phyloP scores from a whole-genome alignment of 35 echinoderm and acorn worm species.

The Hemicentrotus pulcherrimus region DNA sequence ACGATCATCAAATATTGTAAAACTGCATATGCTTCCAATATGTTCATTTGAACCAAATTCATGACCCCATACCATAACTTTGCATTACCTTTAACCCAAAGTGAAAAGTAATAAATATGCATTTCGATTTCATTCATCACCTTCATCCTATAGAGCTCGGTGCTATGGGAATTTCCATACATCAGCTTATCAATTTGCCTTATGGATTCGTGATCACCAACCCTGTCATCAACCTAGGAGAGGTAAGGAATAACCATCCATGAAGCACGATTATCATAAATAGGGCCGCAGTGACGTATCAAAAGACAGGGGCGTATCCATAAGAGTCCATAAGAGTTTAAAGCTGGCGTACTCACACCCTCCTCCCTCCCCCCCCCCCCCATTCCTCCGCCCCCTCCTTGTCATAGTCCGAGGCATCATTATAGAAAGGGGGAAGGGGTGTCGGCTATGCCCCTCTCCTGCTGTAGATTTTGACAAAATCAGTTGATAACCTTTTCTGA shows the following conservation, averaged over 20 bases:
- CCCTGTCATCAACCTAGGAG: not conserved
- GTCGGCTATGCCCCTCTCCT: not conserved
- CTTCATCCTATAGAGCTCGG: not conserved
- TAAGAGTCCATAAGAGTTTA: too few relatives aligned
- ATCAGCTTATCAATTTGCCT: not conserved
- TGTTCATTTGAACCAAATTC: too few relatives aligned
- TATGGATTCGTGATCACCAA: not conserved
- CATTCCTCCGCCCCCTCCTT: not conserved
- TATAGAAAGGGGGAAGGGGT: not conserved
- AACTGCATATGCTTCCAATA: too few relatives aligned
- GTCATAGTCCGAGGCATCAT: not conserved
- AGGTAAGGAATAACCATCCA: not conserved
- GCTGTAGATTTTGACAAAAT: not conserved
- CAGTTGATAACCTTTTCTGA: slow-evolving; percentile 2
- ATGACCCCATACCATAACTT: too few relatives aligned
- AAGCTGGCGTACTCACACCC: too few relatives aligned
- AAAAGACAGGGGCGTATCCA: not conserved
- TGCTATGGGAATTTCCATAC: not conserved
- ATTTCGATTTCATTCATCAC: slow-evolving; percentile 9
- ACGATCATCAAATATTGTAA: too few relatives aligned
- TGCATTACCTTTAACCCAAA: too few relatives aligned
- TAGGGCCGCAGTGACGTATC: not conserved
- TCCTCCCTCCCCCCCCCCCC: too few relatives aligned
- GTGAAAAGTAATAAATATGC: too few relatives aligned
- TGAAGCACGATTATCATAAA: not conserved